Evolutionary conservation across 2,113 vertebrate species (phyloP).

Genomic region (Petaurus breviceps): DNA sequence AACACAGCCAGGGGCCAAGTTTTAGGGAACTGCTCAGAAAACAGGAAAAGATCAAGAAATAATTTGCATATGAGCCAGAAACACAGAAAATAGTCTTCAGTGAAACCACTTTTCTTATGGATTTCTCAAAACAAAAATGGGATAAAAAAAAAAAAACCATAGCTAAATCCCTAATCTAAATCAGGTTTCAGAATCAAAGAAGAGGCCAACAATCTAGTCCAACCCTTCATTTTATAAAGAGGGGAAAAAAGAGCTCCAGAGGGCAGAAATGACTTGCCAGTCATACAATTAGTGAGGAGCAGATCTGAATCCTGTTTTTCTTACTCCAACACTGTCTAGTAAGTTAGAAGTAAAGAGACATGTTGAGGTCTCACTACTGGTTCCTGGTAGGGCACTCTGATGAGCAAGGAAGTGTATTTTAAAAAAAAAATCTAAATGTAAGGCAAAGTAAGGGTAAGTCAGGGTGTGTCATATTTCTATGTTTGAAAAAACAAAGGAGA

Average conservation of each 20-base stretch:
- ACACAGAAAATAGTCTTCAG: not conserved
- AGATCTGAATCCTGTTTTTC: not conserved
- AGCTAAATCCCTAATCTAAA: not conserved
- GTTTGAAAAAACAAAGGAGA: not conserved
- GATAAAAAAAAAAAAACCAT: not conserved
- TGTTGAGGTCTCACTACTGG: not conserved
- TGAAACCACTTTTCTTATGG: not conserved
- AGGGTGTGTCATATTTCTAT: not conserved
- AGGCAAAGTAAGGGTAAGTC: not conserved
- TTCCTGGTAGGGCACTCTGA: not conserved
- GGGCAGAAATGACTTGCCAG: not conserved
- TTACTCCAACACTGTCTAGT: not conserved
- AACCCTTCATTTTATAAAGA: not conserved
- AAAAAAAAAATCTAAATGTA: not conserved
- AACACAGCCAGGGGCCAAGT: not conserved
- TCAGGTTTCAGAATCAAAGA: not conserved
- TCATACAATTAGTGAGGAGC: not conserved
- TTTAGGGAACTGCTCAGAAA: not conserved
- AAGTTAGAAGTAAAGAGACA: not conserved
- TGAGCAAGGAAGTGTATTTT: not conserved
- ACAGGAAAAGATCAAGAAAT: not conserved
- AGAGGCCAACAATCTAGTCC: not conserved
- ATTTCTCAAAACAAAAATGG: not conserved
- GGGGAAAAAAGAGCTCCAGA: not conserved
- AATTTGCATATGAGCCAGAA: not conserved